Base-by-base conservation (phyloP, 2,797 vertebrate species). In the Hypotaenidia philippensis region DNA sequence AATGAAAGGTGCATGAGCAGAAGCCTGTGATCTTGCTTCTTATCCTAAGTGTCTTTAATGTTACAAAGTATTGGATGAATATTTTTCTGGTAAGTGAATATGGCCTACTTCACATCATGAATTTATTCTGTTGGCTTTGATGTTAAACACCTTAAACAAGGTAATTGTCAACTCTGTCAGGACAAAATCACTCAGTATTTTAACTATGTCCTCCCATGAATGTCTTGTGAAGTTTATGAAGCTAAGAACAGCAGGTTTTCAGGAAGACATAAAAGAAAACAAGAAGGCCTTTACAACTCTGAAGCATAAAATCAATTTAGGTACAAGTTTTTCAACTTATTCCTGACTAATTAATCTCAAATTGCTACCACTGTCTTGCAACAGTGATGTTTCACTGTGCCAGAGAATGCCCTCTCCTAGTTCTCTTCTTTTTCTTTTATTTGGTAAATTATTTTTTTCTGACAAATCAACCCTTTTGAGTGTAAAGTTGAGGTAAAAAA, bases 111-210 rank as follows among this genome's bases (percentile, higher is more conserved):
- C 57, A 88, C 34, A 64, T 86, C 7, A 41, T 38, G 32, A 74
- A 66, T 72, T 74, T 49, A 29, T 66, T 79, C 49, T 50, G 27
- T 47, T 80, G 36, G 36, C 53, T 94, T 90, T 94, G 55, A 90
- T 69, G 47, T 81, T 87, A 89, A 93, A 91, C 40, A 72, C 25
- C 71, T 95, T 80, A 83, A 94, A 82, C 50, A 83, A 81, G 38
- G 34, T 52, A 96, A 79, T 83, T 11, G 1, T 56, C 63, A 94
- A 49, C 11, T 57, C 65, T 81, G 34, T 25, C 47, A 72, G 32
- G 26, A 89, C 23, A 77, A 89, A 92, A 63, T 60, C 61, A 57
- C 36, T n/a, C 50, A 70, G 13, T 55, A 55, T 81, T 77, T 80
- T 84, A 93, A 59, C 47, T 80, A 14, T 75, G 64, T 52, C 56